A percentile compares a stretch with the other conserved stretches of the same genome.
Conservation (phyloP, 2,113 vertebrate genomes). For the Sinocyclocheilus maitianheensis region DNA sequence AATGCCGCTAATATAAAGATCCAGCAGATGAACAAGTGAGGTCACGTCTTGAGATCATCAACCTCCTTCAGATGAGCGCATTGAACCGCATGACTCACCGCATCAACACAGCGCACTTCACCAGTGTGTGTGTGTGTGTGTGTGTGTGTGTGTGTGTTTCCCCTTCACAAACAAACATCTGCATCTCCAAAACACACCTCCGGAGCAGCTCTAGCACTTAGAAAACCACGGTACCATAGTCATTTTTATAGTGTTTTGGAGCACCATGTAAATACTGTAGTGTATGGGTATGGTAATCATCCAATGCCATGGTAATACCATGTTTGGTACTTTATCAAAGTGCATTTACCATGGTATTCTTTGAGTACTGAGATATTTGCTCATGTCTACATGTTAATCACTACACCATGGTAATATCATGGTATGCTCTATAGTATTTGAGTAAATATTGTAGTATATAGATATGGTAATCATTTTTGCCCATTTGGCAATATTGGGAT, state of each 20-base stretch:
- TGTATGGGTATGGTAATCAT: not conserved
- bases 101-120: too few species aligned
- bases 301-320: not conserved
- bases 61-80: not conserved
- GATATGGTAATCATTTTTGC: too few species aligned
- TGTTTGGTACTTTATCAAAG: not conserved
- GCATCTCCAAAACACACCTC: not conserved
- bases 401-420: too few species aligned
- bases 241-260: not conserved
- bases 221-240: not conserved
- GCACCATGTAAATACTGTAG: not conserved
- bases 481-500: too few species aligned
- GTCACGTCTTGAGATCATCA: not conserved
- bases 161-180: not conserved
- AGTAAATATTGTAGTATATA: too few species aligned
- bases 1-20: too few species aligned
- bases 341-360: too few species aligned
- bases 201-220: not conserved
- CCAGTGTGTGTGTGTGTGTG: conserved; percentile 1
- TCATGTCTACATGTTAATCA: too few species aligned
- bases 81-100: not conserved
- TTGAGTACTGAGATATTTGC: not conserved
- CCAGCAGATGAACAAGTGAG: not conserved
- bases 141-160: not conserved
- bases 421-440: too few species aligned